A percentile compares a stretch with the other conserved stretches of the same genome.
These are phyloP conservation scores for Chrysochloris asiatica DNA, from an alignment of 2,113 vertebrate species.

Conservation along the genomic window DNA sequence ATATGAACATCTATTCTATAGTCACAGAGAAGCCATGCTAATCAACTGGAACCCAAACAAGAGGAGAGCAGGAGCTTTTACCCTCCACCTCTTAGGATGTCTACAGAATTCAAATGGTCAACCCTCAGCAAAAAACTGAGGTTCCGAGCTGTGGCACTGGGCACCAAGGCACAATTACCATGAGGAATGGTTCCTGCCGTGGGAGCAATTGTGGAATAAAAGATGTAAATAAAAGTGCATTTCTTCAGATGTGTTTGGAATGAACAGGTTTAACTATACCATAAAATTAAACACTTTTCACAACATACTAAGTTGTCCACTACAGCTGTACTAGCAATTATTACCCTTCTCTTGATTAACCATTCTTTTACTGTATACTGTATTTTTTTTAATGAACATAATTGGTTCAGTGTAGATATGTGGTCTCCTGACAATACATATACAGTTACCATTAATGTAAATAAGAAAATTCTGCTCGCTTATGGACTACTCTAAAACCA, in stretches of 20 bases:
- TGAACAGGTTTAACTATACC: slow-evolving; percentile 63
- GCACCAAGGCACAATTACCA: not conserved
- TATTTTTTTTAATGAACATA: slow-evolving; percentile 63
- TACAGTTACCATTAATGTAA: slow-evolving; percentile 11
- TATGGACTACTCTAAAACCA: not conserved
- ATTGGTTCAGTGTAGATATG: slow-evolving; percentile 44
- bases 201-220: not conserved
- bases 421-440: slow-evolving; percentile 33
- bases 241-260: slow-evolving; percentile 56
- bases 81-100: not conserved
- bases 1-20: not conserved
- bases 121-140: not conserved
- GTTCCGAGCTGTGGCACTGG: slow-evolving; percentile 11
- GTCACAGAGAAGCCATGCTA: not conserved
- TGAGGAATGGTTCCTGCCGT: not conserved
- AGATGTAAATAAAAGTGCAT: slow-evolving; percentile 49
- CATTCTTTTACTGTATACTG: slow-evolving; percentile 63
- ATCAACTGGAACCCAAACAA: not conserved
- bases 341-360: slow-evolving; percentile 70
- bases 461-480: slow-evolving; percentile 27
- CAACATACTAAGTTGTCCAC: slow-evolving; percentile 74
- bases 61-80: not conserved
- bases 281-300: slow-evolving; percentile 72
- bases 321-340: slow-evolving; percentile 66
- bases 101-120: not conserved